Evolutionary conservation across 2,888 invertebrate genomes (phyloP).

Genomic region (Chrysolina haemoptera): DNA sequence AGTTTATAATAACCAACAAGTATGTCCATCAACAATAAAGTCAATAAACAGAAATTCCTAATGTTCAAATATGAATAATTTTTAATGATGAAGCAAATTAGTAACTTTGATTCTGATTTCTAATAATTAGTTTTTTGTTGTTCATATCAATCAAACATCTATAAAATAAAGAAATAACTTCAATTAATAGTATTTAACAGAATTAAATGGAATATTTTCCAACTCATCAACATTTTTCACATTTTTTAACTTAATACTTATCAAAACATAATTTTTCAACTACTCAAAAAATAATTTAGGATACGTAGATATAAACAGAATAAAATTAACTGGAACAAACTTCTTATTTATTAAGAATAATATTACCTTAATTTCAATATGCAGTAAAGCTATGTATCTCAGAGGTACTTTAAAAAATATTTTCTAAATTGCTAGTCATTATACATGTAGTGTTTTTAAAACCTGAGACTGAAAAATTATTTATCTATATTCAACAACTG

Average conservation of each 20-base stretch:
- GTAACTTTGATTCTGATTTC: too few relatives aligned
- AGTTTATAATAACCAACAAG: too few relatives aligned
- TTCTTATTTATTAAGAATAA: background rate
- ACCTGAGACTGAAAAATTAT: constrained; percentile 6
- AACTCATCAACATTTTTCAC: too few relatives aligned
- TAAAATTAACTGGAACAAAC: background rate
- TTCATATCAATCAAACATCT: too few relatives aligned
- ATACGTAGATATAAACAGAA: background rate
- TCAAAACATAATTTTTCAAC: background rate
- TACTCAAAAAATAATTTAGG: background rate
- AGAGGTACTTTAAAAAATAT: background rate
- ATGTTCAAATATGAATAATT: too few relatives aligned
- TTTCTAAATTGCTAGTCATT: background rate
- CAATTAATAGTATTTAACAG: too few relatives aligned
- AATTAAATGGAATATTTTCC: background rate
- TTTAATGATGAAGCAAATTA: too few relatives aligned
- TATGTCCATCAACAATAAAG: background rate
- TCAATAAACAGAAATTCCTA: background rate
- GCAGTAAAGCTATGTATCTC: background rate
- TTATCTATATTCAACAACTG: background rate
- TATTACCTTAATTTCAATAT: background rate
- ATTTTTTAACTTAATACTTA: background rate
- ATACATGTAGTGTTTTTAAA: background rate
- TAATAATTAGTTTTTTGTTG: too few relatives aligned
- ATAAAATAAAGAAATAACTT: too few relatives aligned